A percentile compares a stretch with the other conserved stretches of the same genome.
These are phyloP conservation scores for Acrobasis consociella DNA, from an alignment of 2,888 invertebrate species.

Conservation along the genomic window DNA sequence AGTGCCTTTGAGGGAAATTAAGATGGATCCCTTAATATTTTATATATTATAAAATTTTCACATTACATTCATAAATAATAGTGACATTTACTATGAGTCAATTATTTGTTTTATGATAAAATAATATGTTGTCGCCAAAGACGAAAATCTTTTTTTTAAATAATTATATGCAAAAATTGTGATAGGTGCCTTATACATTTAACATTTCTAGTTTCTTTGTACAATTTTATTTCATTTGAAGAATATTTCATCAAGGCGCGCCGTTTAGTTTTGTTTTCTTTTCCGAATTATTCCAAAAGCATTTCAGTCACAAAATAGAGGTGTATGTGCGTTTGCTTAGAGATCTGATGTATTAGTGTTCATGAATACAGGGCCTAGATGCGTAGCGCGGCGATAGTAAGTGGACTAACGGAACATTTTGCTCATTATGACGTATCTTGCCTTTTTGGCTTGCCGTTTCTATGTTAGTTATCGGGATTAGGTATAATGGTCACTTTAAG, in stretches of 20 bases:
- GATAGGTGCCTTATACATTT: conserved; percentile 1
- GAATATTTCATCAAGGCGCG: neutral
- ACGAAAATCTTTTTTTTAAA: conserved; percentile 6
- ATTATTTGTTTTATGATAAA: neutral
- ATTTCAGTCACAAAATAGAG: conserved; percentile 10
- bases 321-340: conserved; percentile 2
- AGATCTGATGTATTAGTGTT: conserved; percentile 28
- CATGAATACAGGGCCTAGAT: conserved; percentile 8
- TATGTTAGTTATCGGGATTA: conserved; percentile 7
- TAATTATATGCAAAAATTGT: conserved; percentile 1
- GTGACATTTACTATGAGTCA: neutral
- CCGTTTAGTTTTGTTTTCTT: neutral
- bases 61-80: too few species aligned
- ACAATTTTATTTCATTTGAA: neutral
- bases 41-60: neutral
- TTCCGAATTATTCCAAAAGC: conserved; percentile 6
- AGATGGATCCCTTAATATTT: neutral
- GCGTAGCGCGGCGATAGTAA: neutral
- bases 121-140: conserved; percentile 8
- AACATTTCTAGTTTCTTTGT: conserved; percentile 2
- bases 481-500: neutral
- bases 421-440: conserved; percentile 48
- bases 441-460: conserved; percentile 50
- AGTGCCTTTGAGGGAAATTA: conserved; percentile 7
- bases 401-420: conserved; percentile 27